Evolutionary conservation across 2,113 vertebrate genomes (phyloP).

Genomic region (Carassius auratus): DNA sequence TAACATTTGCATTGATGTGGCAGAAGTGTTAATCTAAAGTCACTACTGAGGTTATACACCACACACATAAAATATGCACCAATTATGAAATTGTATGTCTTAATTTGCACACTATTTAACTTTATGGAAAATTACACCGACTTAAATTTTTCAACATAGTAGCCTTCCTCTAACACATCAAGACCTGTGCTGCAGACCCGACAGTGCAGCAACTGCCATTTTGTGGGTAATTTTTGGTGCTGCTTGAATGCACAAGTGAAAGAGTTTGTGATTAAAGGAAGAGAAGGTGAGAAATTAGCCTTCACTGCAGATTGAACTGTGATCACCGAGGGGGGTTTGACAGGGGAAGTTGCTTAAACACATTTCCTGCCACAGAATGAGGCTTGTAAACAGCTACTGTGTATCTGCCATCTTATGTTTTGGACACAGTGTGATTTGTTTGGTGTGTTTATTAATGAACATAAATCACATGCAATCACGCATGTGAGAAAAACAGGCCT

Average conservation of each 20-base stretch:
- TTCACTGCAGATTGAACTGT: conserved; percentile 20
- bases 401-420: neutral
- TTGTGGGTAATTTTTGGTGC: neutral
- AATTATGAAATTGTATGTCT: neutral
- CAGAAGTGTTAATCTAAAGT: neutral
- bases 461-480: neutral
- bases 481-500: neutral
- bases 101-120: neutral
- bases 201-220: conserved; percentile 8
- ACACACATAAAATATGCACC: too few relatives aligned
- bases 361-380: conserved; percentile 48
- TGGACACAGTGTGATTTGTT: neutral
- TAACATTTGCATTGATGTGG: neutral
- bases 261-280: conserved; percentile 12
- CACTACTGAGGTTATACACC: neutral
- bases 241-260: neutral
- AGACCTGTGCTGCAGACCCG: neutral
- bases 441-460: neutral
- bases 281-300: conserved; percentile 45
- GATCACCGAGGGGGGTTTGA: conserved; percentile 34
- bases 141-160: neutral
- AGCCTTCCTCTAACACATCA: neutral
- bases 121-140: neutral
- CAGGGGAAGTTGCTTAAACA: conserved; percentile 48
- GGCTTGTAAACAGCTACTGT: neutral